Evolutionary conservation across 2,797 vertebrate genomes (phyloP).

Genomic region (Onychomys torridus): DNA sequence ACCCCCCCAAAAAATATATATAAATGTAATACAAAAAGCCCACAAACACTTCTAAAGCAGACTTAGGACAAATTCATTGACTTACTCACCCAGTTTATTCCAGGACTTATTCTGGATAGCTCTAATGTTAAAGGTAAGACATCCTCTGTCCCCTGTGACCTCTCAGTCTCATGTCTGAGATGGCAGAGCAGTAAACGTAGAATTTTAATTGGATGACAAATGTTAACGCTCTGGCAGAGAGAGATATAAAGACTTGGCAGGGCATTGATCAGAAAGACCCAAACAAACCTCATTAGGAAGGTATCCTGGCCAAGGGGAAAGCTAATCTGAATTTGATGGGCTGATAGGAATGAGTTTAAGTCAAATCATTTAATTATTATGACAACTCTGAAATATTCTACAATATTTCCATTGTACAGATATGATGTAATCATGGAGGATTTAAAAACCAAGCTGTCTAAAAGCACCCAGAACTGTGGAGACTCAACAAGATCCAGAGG

Average conservation of each 20-base stretch:
- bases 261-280: background rate
- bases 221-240: background rate
- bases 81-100: background rate
- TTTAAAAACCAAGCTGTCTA: background rate
- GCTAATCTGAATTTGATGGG: background rate
- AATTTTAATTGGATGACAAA: conserved; percentile 29
- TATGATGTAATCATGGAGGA: background rate
- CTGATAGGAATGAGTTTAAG: background rate
- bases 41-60: background rate
- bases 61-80: background rate
- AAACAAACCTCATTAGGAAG: background rate
- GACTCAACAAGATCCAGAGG: background rate
- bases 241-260: background rate
- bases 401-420: background rate
- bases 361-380: background rate
- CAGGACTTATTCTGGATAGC: background rate
- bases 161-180: background rate
- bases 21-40: background rate
- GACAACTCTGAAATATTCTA: background rate
- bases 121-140: background rate
- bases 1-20: background rate
- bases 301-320: background rate
- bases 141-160: background rate
- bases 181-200: background rate
- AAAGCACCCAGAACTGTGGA: background rate